phyloP scores from a whole-genome alignment of 2,113 vertebrate genomes.

The Lepus americanus region DNA sequence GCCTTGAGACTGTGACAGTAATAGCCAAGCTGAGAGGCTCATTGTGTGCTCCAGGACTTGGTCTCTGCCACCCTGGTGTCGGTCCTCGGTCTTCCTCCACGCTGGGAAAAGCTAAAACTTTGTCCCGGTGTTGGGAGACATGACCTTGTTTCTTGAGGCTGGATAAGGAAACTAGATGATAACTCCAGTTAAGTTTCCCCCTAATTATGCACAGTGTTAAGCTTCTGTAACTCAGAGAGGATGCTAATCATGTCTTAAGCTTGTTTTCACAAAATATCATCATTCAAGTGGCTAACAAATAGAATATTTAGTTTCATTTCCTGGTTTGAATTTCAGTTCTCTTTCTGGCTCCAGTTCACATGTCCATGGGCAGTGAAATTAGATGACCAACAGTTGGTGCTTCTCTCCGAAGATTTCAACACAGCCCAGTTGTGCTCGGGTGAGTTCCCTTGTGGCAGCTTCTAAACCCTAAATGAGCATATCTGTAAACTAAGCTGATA shows the following conservation, averaged over 20 bases:
- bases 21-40: background rate
- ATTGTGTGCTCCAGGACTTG: background rate
- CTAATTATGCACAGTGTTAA: constrained; percentile 22
- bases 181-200: background rate
- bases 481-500: background rate
- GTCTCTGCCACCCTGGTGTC: background rate
- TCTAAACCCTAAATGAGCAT: constrained; percentile 19
- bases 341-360: background rate
- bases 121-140: background rate
- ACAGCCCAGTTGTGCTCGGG: background rate
- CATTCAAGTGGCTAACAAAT: background rate
- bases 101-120: background rate
- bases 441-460: background rate
- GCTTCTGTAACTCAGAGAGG: background rate
- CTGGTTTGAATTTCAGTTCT: constrained; percentile 55
- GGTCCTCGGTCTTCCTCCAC: background rate
- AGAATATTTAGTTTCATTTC: constrained; percentile 44
- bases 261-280: background rate
- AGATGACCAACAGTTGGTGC: background rate
- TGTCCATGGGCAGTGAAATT: background rate
- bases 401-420: background rate
- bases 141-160: background rate
- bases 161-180: background rate
- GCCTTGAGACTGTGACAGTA: background rate
- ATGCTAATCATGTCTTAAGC: background rate